Evolutionary conservation across 2,113 vertebrate species (phyloP), one percentile per base, ranked within the genome.

Genomic region (Plecturocebus donacophilus): DNA sequence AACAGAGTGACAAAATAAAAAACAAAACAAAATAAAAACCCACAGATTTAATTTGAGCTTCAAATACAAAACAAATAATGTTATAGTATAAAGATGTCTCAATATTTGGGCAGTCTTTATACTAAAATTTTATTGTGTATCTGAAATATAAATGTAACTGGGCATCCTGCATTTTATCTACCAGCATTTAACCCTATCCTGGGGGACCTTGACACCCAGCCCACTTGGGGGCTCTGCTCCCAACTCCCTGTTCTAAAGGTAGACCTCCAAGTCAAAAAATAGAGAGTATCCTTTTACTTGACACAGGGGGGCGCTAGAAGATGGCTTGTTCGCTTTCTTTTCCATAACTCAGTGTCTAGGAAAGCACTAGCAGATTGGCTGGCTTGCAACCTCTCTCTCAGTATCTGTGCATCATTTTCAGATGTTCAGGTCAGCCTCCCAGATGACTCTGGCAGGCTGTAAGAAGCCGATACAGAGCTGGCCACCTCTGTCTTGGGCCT

Each of bases 261-360:
- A 68, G 90, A 90, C 38, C 14, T 76, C 45, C 42, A 49, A 16
- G 12, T 80, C 64, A 80, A 68, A 92, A 92, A 94, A 49, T 42
- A 58, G 82, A 70, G 17, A 13, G 2, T 70, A 56, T 93, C 17
- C 95, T 91, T 88, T 75, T 80, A 23, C 1, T 89, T 16, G 95
- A 82, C 96, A 95, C 93, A 83, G 13, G 93, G n/a, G 76, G 97
- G 96, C 27, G 75, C 95, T 66, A 91, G 92, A 95, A 71, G 89
- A 92, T 35, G 12, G 64, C 3, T 40, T 45, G 23, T 95, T 52
- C 2, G 11, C 42, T 76, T 71, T 23, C 30, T 84, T 79, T 40
- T 56, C 91, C n/a, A 30, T 87, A 11, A 86, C 16, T 2, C 11
- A 9, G 2, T 11, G 20, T 56, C 61, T 81, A 27, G 79, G 32